Evolutionary conservation across 2,888 invertebrate genomes (phyloP).

Genomic region (Morpho achilles): DNA sequence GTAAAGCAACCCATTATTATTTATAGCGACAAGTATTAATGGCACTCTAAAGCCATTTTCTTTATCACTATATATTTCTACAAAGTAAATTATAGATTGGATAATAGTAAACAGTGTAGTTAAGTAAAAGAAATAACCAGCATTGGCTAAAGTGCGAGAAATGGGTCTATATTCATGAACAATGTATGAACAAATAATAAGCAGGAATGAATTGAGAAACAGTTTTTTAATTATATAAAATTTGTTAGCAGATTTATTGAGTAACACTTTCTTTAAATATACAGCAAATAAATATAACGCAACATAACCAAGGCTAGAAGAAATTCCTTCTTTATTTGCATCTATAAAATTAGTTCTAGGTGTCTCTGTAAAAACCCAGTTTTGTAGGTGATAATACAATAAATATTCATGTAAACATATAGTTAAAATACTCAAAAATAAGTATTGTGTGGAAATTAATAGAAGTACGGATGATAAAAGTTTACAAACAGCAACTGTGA

Average conservation of each 20-base stretch:
- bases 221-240: conserved; percentile 36
- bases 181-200: conserved; percentile 67
- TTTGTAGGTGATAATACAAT: conserved; percentile 81
- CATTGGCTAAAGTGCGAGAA: conserved; percentile 91
- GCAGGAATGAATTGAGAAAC: conserved; percentile 34
- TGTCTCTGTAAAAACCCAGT: conserved; percentile 83
- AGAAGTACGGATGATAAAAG: conserved; percentile 82
- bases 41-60: conserved; percentile 56
- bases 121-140: conserved; percentile 89
- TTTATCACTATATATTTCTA: conserved; percentile 67
- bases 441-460: conserved; percentile 70
- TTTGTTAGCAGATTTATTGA: conserved; percentile 45
- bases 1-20: conserved; percentile 89
- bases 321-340: conserved; percentile 95
- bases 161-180: conserved; percentile 76
- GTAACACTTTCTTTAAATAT: conserved; percentile 78
- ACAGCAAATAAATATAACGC: conserved; percentile 89
- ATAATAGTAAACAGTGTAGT: conserved; percentile 81
- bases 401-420: conserved; percentile 83
- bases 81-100: conserved; percentile 72
- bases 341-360: conserved; percentile 81
- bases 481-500: conserved; percentile 92
- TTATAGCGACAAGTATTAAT: conserved; percentile 83
- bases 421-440: conserved; percentile 76
- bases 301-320: conserved; percentile 91